Evolutionary conservation across 2,113 vertebrate species (phyloP).

Genomic region (Chlorodrepanis virens): DNA sequence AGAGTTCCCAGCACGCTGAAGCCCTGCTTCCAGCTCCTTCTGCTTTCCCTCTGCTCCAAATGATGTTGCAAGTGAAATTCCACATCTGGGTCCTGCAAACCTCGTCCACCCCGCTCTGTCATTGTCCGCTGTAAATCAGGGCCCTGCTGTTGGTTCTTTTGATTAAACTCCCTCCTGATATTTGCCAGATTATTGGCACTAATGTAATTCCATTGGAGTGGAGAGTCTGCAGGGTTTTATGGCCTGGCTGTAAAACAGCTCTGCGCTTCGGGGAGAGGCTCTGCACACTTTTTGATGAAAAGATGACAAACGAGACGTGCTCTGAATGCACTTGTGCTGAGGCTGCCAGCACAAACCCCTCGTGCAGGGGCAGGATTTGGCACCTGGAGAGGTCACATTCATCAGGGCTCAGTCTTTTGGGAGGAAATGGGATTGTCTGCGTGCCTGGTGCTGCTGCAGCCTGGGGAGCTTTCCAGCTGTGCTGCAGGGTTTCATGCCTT

Average conservation of each 20-base stretch:
- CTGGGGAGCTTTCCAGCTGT: background rate
- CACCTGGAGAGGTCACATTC: background rate
- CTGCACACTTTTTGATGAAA: constrained; percentile 50
- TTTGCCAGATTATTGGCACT: constrained; percentile 72
- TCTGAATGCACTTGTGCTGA: constrained; percentile 10
- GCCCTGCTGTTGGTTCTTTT: constrained; percentile 59
- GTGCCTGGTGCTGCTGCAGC: background rate
- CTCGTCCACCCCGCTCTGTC: background rate
- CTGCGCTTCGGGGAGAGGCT: constrained; percentile 51
- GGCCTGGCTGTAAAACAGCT: constrained; percentile 54
- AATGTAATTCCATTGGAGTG: constrained; percentile 68
- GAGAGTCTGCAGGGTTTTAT: constrained; percentile 18
- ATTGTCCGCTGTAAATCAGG: constrained; percentile 28
- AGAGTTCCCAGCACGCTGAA: background rate
- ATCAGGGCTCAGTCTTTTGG: background rate
- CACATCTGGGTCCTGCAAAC: constrained; percentile 59
- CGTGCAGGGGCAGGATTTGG: background rate
- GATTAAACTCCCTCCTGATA: constrained; percentile 74
- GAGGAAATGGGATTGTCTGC: background rate
- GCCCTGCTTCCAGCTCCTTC: background rate
- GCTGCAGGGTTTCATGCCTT: background rate
- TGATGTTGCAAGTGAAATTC: constrained; percentile 33
- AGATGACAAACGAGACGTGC: constrained; percentile 70
- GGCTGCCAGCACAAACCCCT: constrained; percentile 17
- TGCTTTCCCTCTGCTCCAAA: constrained; percentile 12